Base-by-base conservation (phyloP, 2,113 vertebrate species). In the Polypterus senegalus region DNA sequence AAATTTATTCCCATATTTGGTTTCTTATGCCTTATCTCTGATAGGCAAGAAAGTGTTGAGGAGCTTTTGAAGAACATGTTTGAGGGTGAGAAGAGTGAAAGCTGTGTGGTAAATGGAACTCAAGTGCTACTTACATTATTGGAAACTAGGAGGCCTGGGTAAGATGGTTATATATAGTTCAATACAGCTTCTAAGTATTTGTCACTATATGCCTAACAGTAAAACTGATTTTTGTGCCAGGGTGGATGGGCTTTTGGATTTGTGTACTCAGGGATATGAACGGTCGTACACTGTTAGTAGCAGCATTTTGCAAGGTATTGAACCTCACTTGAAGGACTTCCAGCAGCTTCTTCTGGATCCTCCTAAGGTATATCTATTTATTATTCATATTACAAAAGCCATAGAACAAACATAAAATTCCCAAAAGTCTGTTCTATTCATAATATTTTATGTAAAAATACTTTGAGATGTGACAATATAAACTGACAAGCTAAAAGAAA, bases 211-310 rank as follows among this genome's bases (percentile, higher is more conserved):
- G 27, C 27, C 27, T 27, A 27, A 27, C 27, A 1, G 27, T 27
- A 27, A 27, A 27, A 27, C 27, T 27, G 27, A 27, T 27, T 27
- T 27, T 27, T 46, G 48, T 11, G 56, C 3, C 83, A 98, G 95
- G 69, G 80, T 92, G 81, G 95, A 98, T 76, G 91, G 93, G 73
- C 82, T 92, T 79, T 87, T 90, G 84, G 94, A 97, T 82, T 83
- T 92, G 70, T 92, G 91, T 87, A 89, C 92, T 92, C 92, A 97
- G 91, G 94, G 92, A 88, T 90, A 85, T 71, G 93, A 97, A 83
- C 86, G 86, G 85, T 82, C 87, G 73, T 86, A 86, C 79, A 79
- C 90, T 78, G 89, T 94, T 84, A 95, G 71, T 75, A 86, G 86
- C 83, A 87, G 92, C 79, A 83, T 97, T 78, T 73, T 97, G 60